Conservation (phyloP, 2,113 vertebrate genomes). For the Aphelocoma coerulescens region DNA sequence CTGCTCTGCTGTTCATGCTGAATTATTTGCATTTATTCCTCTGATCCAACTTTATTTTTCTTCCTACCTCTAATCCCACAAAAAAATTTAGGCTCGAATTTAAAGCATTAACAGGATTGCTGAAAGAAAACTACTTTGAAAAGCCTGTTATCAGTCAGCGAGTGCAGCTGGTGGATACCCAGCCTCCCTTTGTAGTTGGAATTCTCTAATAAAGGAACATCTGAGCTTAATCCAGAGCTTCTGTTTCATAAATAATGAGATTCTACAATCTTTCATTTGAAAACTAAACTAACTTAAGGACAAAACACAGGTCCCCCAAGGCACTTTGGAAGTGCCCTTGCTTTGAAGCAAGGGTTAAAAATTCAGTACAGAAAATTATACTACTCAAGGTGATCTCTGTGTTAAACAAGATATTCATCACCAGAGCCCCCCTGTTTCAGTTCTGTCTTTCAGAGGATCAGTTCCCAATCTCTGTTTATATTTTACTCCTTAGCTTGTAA, state of each 20-base stretch:
- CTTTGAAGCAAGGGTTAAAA: neutral
- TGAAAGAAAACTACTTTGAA: neutral
- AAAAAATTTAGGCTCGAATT: neutral
- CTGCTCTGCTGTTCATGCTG: neutral
- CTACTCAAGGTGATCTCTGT: neutral
- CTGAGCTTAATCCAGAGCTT: neutral
- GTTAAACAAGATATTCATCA: neutral
- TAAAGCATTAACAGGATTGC: neutral
- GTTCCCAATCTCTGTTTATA: neutral
- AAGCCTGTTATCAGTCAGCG: neutral
- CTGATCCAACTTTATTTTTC: neutral
- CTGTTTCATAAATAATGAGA: neutral
- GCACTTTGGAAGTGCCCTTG: neutral
- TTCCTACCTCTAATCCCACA: neutral
- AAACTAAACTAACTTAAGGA: neutral
- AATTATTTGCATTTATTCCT: neutral
- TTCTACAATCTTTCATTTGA: neutral
- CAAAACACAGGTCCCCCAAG: neutral
- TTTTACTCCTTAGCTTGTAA: neutral
- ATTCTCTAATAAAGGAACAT: neutral
- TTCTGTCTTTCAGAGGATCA: neutral
- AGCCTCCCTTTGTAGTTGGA: neutral
- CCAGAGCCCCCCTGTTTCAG: neutral
- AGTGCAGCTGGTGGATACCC: neutral
- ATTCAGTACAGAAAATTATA: neutral